Percentiles rank a stretch among this genome's conserved stretches.
phyloP scores from a whole-genome alignment of 2,797 vertebrate species.

The Telmatherina bonti region DNA sequence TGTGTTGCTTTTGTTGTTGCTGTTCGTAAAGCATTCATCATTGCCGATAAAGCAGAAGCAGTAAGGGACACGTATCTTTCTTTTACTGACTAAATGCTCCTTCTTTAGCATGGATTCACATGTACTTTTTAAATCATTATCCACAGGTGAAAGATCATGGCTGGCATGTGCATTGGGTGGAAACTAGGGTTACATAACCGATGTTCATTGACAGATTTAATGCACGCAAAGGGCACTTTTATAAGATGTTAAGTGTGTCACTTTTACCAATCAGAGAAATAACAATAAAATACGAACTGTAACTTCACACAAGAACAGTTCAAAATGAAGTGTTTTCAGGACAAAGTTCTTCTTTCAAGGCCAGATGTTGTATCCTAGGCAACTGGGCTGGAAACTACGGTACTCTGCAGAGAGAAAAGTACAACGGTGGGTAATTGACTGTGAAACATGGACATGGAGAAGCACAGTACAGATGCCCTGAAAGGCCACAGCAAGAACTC shows the following conservation, averaged over 20 bases:
- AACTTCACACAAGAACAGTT: background rate
- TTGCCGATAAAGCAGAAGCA: no score
- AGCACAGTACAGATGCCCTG: background rate
- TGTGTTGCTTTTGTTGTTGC: no score
- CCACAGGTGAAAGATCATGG: background rate
- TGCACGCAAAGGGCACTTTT: background rate
- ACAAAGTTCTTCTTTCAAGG: background rate
- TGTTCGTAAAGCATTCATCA: no score
- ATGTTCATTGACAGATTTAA: background rate
- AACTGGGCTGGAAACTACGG: background rate
- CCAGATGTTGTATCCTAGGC: slow-evolving; percentile 3
- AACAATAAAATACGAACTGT: no score
- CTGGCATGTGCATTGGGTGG: background rate
- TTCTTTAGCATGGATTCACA: background rate
- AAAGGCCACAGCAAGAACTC: slow-evolving; percentile 5
- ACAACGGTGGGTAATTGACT: background rate
- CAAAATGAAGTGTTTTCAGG: no score
- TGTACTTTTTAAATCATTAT: background rate
- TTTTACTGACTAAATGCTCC: no score
- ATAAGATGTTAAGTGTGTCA: background rate
- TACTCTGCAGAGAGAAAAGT: background rate
- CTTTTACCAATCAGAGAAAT: background rate
- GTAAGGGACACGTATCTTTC: no score
- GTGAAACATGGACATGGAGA: background rate
- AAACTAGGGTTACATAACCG: background rate